Evolutionary conservation across 2,113 vertebrate genomes (phyloP).

Genomic region (Periophthalmodon schlosseri): DNA sequence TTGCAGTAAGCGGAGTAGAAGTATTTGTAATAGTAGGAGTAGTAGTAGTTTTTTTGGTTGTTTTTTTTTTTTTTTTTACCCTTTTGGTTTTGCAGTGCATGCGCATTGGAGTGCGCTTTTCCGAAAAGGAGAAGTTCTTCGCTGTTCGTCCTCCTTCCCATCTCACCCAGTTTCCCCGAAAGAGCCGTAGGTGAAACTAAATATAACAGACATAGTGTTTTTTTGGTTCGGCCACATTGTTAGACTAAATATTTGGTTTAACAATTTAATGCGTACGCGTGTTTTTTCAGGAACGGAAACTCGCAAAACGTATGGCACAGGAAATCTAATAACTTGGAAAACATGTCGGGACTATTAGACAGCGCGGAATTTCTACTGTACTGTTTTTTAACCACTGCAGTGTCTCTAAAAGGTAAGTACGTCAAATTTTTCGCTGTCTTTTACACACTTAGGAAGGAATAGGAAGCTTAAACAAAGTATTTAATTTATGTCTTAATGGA

Average conservation of each 20-base stretch:
- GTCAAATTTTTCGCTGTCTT: not conserved
- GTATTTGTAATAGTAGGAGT: too few relatives aligned
- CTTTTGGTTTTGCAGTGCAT: not conserved
- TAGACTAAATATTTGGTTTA: not conserved
- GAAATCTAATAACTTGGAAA: too few relatives aligned
- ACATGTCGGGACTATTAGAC: not conserved
- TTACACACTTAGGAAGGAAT: too few relatives aligned
- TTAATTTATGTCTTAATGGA: too few relatives aligned
- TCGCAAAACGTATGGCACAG: too few relatives aligned
- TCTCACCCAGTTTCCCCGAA: not conserved
- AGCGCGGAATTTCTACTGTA: not conserved
- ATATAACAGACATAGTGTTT: not conserved
- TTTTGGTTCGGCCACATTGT: too few relatives aligned
- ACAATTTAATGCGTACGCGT: not conserved
- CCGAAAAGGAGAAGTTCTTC: not conserved
- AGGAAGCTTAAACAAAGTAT: too few relatives aligned
- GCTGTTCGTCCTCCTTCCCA: not conserved
- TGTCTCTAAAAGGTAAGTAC: constrained; percentile 10
- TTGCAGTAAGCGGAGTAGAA: too few relatives aligned
- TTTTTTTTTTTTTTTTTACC: too few relatives aligned
- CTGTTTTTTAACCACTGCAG: not conserved
- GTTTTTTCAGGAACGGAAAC: not conserved
- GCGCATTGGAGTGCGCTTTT: not conserved
- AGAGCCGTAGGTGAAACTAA: not conserved
- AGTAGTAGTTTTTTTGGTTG: too few relatives aligned